Conservation (phyloP, 2,113 vertebrate species). For the Eudyptes chrysolophus region DNA sequence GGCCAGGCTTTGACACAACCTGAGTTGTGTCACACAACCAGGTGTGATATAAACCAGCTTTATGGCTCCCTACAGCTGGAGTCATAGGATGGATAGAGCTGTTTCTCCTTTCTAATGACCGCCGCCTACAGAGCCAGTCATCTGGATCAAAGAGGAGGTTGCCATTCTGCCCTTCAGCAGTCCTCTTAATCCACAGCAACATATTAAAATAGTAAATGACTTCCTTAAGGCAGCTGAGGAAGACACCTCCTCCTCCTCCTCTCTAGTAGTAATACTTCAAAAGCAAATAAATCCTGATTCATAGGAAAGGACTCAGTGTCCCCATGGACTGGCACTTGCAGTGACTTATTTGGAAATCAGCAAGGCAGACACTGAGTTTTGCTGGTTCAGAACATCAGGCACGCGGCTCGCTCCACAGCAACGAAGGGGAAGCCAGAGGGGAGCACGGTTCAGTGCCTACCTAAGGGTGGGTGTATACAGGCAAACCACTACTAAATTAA, state of each 20-base stretch:
- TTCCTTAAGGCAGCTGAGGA: background rate
- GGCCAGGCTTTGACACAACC: background rate
- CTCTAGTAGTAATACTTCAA: slow-evolving; percentile 25
- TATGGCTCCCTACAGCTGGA: background rate
- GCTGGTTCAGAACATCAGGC: background rate
- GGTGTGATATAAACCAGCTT: background rate
- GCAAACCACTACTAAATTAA: background rate
- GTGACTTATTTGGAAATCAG: background rate
- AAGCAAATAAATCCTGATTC: slow-evolving; percentile 34
- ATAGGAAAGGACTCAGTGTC: background rate
- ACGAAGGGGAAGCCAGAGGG: background rate
- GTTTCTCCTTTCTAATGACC: background rate
- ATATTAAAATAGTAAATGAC: background rate
- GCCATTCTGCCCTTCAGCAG: background rate
- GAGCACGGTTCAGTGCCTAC: background rate
- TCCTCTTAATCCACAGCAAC: slow-evolving; percentile 11
- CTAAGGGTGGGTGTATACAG: background rate
- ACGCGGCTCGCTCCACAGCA: background rate
- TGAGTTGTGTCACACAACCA: background rate
- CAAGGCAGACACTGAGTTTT: background rate
- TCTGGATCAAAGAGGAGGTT: background rate
- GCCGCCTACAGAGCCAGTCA: background rate
- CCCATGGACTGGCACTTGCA: background rate
- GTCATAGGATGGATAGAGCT: background rate
- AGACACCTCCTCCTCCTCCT: background rate